Conservation (phyloP, 1,140 invertebrate species). For the Cherax destructor region DNA sequence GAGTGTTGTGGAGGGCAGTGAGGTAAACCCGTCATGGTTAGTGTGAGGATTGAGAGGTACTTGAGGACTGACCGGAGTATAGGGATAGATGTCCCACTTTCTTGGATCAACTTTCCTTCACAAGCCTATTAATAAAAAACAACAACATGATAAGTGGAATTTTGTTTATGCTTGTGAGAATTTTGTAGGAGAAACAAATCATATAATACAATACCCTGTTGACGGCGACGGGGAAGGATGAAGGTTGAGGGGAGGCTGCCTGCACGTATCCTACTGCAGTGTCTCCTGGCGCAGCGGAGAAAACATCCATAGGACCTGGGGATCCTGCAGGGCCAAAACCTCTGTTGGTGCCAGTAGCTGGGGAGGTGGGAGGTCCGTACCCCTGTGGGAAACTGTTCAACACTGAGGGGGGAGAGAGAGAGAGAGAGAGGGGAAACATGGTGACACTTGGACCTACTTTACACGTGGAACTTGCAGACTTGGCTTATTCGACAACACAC, state of each 20-base stretch:
- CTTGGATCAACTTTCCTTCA: too few relatives aligned
- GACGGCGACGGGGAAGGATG: constrained; percentile 81
- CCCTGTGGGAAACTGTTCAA: constrained; percentile 93
- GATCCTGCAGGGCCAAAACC: constrained; percentile 92
- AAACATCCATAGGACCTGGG: constrained; percentile 89
- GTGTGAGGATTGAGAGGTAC: too few relatives aligned
- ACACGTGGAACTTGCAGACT: too few relatives aligned
- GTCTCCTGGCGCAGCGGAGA: constrained; percentile 68
- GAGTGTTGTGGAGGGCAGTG: too few relatives aligned
- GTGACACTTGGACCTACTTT: neutral
- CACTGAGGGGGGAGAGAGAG: constrained; percentile 79
- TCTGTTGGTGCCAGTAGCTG: constrained; percentile 80
- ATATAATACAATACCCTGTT: constrained; percentile 56
- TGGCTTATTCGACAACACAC: too few relatives aligned
- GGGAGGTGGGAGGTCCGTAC: constrained; percentile 84
- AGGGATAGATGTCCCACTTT: too few relatives aligned
- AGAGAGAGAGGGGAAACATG: neutral
- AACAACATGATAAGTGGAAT: too few relatives aligned
- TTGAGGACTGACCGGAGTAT: too few relatives aligned
- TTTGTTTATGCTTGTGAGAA: too few relatives aligned
- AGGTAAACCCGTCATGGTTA: too few relatives aligned
- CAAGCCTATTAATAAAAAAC: too few relatives aligned
- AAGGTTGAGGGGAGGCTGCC: constrained; percentile 93
- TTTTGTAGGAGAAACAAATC: too few relatives aligned
- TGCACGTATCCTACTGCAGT: constrained; percentile 89